phyloP scores from a whole-genome alignment of 2,113 vertebrate genomes.

The human (Homo sapiens) region DNA sequence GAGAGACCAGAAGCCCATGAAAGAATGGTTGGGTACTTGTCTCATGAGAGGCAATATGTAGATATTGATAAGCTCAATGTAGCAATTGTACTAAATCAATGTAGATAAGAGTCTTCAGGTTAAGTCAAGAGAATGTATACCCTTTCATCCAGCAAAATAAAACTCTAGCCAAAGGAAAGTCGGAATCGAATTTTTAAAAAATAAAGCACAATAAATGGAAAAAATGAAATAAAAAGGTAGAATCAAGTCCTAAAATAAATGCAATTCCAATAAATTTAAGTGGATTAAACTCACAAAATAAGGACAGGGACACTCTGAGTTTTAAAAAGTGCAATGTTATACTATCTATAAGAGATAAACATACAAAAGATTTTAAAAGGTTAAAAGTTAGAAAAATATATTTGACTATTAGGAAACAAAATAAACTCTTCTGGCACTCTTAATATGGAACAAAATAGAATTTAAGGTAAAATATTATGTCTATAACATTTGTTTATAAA shows the following conservation, averaged over 20 bases:
- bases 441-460: conserved; percentile 13
- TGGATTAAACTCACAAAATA: not conserved
- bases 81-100: not conserved
- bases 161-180: not conserved
- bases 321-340: not conserved
- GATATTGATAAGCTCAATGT: not conserved
- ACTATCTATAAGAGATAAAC: not conserved
- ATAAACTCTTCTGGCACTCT: not conserved
- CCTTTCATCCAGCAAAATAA: not conserved
- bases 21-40: not conserved
- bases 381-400: not conserved
- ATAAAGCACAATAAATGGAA: not conserved
- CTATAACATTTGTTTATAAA: not conserved
- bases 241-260: not conserved
- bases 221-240: not conserved
- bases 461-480: not conserved
- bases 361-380: not conserved
- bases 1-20: not conserved
- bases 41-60: not conserved
- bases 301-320: not conserved
- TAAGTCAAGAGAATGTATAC: not conserved
- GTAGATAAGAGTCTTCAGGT: not conserved
- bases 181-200: not conserved
- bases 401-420: not conserved
- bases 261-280: not conserved